Evolutionary conservation across 2,888 invertebrate genomes (phyloP), one percentile per base, ranked within the genome.

Genomic region (Polyommatus iphigenia): DNA sequence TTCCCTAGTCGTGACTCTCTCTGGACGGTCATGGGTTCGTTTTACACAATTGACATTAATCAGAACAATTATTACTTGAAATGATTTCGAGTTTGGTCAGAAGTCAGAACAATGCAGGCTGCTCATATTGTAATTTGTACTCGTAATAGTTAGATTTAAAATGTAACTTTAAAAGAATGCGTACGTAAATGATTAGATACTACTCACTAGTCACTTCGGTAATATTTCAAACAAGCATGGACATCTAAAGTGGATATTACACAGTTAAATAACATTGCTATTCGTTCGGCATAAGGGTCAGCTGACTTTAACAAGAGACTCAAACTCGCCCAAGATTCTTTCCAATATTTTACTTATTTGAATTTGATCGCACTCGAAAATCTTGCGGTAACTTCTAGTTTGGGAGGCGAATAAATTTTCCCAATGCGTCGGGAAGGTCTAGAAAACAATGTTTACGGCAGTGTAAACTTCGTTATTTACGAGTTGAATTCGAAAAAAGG

Each of bases 331-430:
- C 18, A 18, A 29, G 75, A 29, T 29, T 75, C 36, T 7, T 46
- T 73, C 46, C 29, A 7, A 75, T 50, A 32, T 54, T 46, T 75
- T 29, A 75, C 18, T 73, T 50, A 75, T 75, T 75, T 54, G 75
- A 54, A 75, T 75, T 75, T 75, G 75, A 75, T 75, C 75, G 54
- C 50, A 75, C 54, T 54, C 50, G 29, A 29, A 75, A 50, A 75
- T 75, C 54, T 75, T 50, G 75, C 50, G 75, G 75, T 75, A 75
- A 75, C 75, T 75, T 54, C n/a, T 29, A 75, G 75, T 75, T 75
- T 75, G 54, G 54, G 29, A 29, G 24, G 54, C 24, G 75, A 75
- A 75, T 75, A 75, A 75, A 75, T 75, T 75, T 54, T 24, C 75
- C 46, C 46, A 24, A 32, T 50, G 75, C 29, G 75, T 75, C 46